Base-by-base conservation (phyloP, 2,797 vertebrate species). In the Mormyrus hasselquistii region DNA sequence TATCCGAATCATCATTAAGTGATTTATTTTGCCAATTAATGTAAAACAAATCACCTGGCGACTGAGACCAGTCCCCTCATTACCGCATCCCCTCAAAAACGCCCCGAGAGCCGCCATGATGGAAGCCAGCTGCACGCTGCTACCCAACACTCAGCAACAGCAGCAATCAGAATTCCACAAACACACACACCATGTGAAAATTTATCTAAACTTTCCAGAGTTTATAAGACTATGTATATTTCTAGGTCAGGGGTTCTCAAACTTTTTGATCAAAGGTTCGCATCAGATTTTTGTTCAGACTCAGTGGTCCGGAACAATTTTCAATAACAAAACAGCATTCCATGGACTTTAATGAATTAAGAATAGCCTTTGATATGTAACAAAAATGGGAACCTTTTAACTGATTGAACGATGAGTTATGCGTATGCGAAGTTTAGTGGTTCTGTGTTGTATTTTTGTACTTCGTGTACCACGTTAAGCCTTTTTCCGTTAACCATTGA, bases 31-130 rank as follows among this genome's bases (percentile, higher is more conserved):
- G 84, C 82, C 57, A 86, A 89, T 86, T 89, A 86, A 89, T 89
- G 88, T 89, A 86, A 89, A 89, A 89, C 82, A 89, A 89, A 89
- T 89, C 88, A 89, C 82, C 82, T 86, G 59, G 59, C 62, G 84
- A 89, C 49, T 79, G 88, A 85, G 62, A 86, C 59, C 29, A 44
- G 59, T 57, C 65, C 49, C 62, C 34, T 89, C 88, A 55, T 87
- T 87, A 89, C 49, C 1, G 50, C 29, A 76, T 49, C 88, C 29
- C 47, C 22, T n/a, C 50, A 62, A 89, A 82, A 47, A n/a, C 7
- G 8, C n/a, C 3, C 50, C 8, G 4, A 44, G 14, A 86, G 12
- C 47, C 73, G 12, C 65, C 49, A 12, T 57, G 41, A 49, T 25
- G n/a, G 50, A 53, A 25, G 65, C 25, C 62, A 41, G 38, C 59